Conservation (phyloP, 1,140 invertebrate genomes). For the Harlomillsia oculata region DNA sequence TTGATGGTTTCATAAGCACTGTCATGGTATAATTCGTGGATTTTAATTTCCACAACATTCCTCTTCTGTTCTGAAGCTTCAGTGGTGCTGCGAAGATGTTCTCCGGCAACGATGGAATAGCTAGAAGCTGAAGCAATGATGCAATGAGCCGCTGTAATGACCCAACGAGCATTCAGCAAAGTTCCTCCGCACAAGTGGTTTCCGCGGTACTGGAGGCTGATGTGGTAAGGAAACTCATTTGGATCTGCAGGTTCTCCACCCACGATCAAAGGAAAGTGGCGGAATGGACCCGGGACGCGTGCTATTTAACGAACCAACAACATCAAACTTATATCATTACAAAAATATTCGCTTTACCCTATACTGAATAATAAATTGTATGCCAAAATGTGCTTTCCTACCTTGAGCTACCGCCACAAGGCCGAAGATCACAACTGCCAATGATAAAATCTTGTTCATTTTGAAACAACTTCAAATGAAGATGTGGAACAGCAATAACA, state of each 20-base stretch:
- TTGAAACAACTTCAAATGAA: too few relatives aligned
- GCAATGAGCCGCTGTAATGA: slow-evolving; percentile 16
- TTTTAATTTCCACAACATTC: neutral
- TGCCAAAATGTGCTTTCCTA: too few relatives aligned
- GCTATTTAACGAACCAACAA: too few relatives aligned
- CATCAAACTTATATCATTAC: too few relatives aligned
- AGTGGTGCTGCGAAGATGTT: neutral
- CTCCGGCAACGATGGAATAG: slow-evolving; percentile 1
- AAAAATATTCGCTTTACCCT: too few relatives aligned
- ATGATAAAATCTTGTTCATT: too few relatives aligned
- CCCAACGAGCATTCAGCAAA: neutral
- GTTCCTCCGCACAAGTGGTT: slow-evolving; percentile 7
- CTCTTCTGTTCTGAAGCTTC: slow-evolving; percentile 1
- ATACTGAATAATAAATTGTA: too few relatives aligned
- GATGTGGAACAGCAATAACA: too few relatives aligned
- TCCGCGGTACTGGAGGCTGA: slow-evolving; percentile 12
- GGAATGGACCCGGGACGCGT: neutral
- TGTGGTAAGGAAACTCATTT: slow-evolving; percentile 17
- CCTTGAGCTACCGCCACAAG: too few relatives aligned
- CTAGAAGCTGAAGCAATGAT: neutral
- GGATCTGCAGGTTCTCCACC: slow-evolving; percentile 1
- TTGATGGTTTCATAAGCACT: neutral
- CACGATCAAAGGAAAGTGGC: neutral
- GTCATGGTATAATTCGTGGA: neutral
- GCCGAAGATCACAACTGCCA: too few relatives aligned